phyloP scores from a whole-genome alignment of 2,888 invertebrate species.

The Chaitophorus viminalis region DNA sequence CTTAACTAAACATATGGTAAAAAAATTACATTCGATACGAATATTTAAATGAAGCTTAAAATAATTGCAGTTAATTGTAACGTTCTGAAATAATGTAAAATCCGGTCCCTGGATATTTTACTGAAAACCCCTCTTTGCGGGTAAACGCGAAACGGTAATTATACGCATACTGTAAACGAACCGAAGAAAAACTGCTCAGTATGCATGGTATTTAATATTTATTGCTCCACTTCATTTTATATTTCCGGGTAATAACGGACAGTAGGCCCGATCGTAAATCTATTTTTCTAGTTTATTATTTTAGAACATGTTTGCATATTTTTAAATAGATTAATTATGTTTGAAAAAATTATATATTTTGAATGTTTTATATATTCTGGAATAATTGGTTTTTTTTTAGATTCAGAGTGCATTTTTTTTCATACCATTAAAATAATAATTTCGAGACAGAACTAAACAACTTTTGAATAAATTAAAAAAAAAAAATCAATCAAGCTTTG shows the following conservation, averaged over 20 bases:
- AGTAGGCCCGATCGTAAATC: background rate
- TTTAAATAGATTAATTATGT: background rate
- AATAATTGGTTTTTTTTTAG: background rate
- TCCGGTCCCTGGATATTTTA: background rate
- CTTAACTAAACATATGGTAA: background rate
- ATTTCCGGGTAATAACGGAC: background rate
- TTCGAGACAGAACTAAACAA: background rate
- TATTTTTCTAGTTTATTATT: background rate
- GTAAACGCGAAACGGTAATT: conserved; percentile 13
- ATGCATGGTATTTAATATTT: too few relatives aligned
- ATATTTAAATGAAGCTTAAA: conserved; percentile 5
- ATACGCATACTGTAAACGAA: conserved; percentile 10
- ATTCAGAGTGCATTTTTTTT: too few relatives aligned
- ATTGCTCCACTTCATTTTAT: conserved; percentile 5
- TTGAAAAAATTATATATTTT: background rate
- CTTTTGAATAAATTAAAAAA: background rate
- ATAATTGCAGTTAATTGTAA: conserved; percentile 3
- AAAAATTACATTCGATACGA: background rate
- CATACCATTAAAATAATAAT: too few relatives aligned
- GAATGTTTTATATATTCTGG: background rate
- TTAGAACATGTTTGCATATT: background rate
- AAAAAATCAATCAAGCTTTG: background rate
- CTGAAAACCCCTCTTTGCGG: background rate
- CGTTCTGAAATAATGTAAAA: conserved; percentile 26
- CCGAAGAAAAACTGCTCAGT: conserved; percentile 14